Conservation (phyloP, 1,140 invertebrate genomes). For the Carposina sasakii region DNA sequence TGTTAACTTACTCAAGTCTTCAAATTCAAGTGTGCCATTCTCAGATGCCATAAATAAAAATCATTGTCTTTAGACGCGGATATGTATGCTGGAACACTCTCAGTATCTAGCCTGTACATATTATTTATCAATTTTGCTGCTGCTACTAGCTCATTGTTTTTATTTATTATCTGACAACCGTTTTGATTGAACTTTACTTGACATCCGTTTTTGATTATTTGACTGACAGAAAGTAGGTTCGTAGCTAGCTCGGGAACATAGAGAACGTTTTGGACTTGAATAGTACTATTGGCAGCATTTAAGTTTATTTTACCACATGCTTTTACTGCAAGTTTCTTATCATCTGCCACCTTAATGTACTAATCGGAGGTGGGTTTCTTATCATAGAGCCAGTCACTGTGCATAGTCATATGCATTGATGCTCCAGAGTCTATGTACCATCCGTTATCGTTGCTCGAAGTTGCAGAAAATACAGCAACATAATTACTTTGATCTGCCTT, state of each 20-base stretch:
- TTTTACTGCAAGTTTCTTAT: too few relatives aligned
- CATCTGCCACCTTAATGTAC: too few relatives aligned
- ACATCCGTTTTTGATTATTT: constrained; percentile 33
- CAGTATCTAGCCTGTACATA: too few relatives aligned
- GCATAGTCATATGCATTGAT: constrained; percentile 29
- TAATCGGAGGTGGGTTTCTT: too few relatives aligned
- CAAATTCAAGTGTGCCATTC: constrained; percentile 27
- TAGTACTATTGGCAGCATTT: too few relatives aligned
- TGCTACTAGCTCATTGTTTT: constrained; percentile 33
- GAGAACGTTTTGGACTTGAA: constrained; percentile 31
- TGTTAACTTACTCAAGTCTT: constrained; percentile 25
- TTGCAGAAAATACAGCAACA: constrained; percentile 20
- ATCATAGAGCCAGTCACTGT: constrained; percentile 20
- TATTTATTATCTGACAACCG: constrained; percentile 31
- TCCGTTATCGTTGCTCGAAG: constrained; percentile 7
- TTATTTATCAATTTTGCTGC: too few relatives aligned
- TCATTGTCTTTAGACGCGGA: constrained; percentile 14
- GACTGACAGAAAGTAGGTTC: constrained; percentile 30
- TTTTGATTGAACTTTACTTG: constrained; percentile 27
- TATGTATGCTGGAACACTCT: too few relatives aligned
- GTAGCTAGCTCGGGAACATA: constrained; percentile 26
- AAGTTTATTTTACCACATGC: too few relatives aligned
- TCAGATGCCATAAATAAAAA: constrained; percentile 24
- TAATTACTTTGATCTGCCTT: constrained; percentile 16
- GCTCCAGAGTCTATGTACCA: constrained; percentile 30